phyloP scores from a whole-genome alignment of 2,888 invertebrate species.

The Aleiodes leptofemur region DNA sequence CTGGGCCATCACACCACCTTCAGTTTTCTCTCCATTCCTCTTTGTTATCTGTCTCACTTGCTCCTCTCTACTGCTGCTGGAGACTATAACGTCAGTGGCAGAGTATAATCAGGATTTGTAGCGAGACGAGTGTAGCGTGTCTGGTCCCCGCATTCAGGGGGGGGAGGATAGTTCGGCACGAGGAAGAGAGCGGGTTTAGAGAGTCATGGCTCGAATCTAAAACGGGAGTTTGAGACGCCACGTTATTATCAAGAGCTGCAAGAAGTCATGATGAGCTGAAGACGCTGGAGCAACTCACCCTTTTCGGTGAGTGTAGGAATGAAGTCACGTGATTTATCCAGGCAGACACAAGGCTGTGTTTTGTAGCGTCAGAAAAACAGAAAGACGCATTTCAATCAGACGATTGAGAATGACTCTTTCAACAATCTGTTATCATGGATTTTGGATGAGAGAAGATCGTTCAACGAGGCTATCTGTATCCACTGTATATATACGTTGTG shows the following conservation, averaged over 20 bases:
- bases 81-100: slow-evolving; percentile 74
- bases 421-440: too few relatives aligned
- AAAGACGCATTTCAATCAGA: too few relatives aligned
- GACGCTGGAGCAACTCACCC: slow-evolving; percentile 62
- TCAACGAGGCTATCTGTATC: neutral
- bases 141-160: slow-evolving; percentile 40
- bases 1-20: slow-evolving; percentile 63
- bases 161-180: slow-evolving; percentile 50
- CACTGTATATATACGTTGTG: slow-evolving; percentile 29
- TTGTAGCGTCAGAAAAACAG: too few relatives aligned
- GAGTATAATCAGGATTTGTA: slow-evolving; percentile 77
- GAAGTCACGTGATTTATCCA: too few relatives aligned
- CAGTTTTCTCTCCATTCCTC: slow-evolving; percentile 30
- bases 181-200: slow-evolving; percentile 44
- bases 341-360: too few relatives aligned
- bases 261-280: slow-evolving; percentile 74
- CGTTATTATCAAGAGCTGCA: slow-evolving; percentile 75
- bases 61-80: slow-evolving; percentile 54
- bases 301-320: slow-evolving; percentile 62
- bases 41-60: too few relatives aligned
- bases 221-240: slow-evolving; percentile 62
- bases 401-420: too few relatives aligned
- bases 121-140: slow-evolving; percentile 60
- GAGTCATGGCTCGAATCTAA: slow-evolving; percentile 39
- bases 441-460: slow-evolving; percentile 1